Evolutionary conservation across 1,140 invertebrate species (phyloP).

Genomic region (Oscheius sp.): DNA sequence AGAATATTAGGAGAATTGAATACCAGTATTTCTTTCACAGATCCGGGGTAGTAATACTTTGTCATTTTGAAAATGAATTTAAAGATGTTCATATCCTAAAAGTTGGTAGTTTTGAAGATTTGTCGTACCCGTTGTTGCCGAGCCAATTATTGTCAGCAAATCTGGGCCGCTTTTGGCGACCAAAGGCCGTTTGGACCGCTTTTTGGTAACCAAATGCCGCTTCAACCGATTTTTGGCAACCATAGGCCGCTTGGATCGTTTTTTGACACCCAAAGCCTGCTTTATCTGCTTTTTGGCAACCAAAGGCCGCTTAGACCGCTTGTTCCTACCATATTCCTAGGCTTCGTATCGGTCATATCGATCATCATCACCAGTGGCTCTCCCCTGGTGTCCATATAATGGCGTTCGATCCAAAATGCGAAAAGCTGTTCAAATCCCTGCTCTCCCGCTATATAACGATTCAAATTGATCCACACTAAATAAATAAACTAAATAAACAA

Average conservation of each 20-base stretch:
- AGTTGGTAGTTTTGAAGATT: background rate
- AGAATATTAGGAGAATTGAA: slow-evolving; percentile 27
- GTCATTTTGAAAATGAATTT: slow-evolving; percentile 30
- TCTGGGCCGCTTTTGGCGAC: too few species aligned
- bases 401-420: slow-evolving; percentile 40
- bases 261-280: background rate
- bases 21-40: slow-evolving; percentile 16
- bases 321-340: slow-evolving; percentile 27
- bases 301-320: too few species aligned
- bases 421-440: slow-evolving; percentile 34
- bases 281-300: background rate
- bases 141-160: background rate
- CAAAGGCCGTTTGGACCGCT: too few species aligned
- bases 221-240: too few species aligned
- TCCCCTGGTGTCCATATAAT: slow-evolving; percentile 34
- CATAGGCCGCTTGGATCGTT: too few species aligned
- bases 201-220: too few species aligned
- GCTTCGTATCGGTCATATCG: slow-evolving; percentile 23
- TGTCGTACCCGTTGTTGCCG: background rate
- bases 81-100: slow-evolving; percentile 24
- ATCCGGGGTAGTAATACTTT: slow-evolving; percentile 33
- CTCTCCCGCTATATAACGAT: slow-evolving; percentile 26
- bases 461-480: slow-evolving; percentile 41
- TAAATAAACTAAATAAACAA: background rate
- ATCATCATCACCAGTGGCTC: slow-evolving; percentile 20